Percentiles rank a stretch among this genome's conserved stretches.
Evolutionary conservation across 2,113 vertebrate species (phyloP).

Genomic region (Mungos mungo): DNA sequence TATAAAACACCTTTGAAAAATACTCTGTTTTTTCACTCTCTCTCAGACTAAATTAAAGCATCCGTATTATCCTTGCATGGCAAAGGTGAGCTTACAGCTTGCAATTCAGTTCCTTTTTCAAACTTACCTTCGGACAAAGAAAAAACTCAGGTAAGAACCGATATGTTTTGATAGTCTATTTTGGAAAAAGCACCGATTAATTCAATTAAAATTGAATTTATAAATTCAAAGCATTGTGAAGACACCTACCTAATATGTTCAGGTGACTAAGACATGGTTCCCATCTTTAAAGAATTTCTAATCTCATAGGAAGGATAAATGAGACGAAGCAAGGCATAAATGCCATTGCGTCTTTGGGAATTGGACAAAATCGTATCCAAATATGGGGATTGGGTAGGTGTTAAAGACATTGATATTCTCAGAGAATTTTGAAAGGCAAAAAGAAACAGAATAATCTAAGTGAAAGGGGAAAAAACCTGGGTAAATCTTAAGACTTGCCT

Average conservation of each 20-base stretch:
- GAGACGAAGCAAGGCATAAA: background rate
- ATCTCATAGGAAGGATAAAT: background rate
- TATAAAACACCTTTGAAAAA: slow-evolving; percentile 20
- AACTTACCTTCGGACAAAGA: slow-evolving; percentile 98
- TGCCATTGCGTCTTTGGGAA: background rate
- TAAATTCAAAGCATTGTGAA: background rate
- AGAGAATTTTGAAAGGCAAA: slow-evolving; percentile 8
- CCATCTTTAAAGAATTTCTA: background rate
- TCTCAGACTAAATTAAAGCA: slow-evolving; percentile 97
- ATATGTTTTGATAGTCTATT: background rate
- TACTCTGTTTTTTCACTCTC: background rate
- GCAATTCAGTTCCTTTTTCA: slow-evolving; percentile 98
- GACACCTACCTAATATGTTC: background rate
- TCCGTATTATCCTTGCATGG: slow-evolving; percentile 96
- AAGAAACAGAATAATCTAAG: background rate
- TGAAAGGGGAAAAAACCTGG: background rate
- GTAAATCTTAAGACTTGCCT: background rate
- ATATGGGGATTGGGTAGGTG: background rate
- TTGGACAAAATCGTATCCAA: background rate
- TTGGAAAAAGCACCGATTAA: background rate
- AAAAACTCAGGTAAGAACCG: slow-evolving; percentile 93
- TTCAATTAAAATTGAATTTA: slow-evolving; percentile 14
- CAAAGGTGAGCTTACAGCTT: slow-evolving; percentile 95
- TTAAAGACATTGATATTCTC: background rate
- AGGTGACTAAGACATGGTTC: background rate